phyloP scores from a whole-genome alignment of 2,888 invertebrate species.

The Cryptus viduatorius region DNA sequence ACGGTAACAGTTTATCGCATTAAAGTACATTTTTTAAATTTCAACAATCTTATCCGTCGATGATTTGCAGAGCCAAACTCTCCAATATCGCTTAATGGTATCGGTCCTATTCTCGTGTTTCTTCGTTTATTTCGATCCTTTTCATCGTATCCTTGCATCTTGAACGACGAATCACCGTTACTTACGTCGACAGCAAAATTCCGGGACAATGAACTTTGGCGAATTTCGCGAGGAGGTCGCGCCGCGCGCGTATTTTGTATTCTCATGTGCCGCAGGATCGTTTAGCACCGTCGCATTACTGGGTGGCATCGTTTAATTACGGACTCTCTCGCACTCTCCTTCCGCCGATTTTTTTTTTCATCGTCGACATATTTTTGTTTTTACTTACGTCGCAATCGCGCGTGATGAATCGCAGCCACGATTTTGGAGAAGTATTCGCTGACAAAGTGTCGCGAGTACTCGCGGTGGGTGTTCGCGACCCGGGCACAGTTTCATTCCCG shows the following conservation, averaged over 20 bases:
- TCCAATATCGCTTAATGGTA: neutral
- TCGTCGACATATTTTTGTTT: constrained; percentile 34
- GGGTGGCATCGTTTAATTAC: constrained; percentile 71
- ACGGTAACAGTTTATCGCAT: no score
- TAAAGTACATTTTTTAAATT: neutral
- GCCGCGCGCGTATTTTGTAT: constrained; percentile 1
- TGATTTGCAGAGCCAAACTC: neutral
- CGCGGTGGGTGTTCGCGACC: constrained; percentile 66
- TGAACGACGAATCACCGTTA: neutral
- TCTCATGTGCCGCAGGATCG: constrained; percentile 52
- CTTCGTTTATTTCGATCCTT: neutral
- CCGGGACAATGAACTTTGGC: constrained; percentile 41
- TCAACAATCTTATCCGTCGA: neutral
- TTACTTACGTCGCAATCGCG: constrained; percentile 25
- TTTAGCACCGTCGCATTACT: constrained; percentile 69
- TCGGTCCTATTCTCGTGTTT: neutral
- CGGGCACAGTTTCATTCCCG: constrained; percentile 47
- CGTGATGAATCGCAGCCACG: constrained; percentile 62
- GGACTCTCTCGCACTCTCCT: constrained; percentile 23
- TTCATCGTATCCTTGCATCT: neutral
- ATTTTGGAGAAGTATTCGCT: constrained; percentile 65
- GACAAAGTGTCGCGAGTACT: constrained; percentile 61
- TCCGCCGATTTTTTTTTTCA: constrained; percentile 10
- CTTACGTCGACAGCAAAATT: constrained; percentile 19
- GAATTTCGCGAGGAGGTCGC: constrained; percentile 44